Percentiles rank a stretch among this genome's conserved stretches.
Evolutionary conservation across 2,888 invertebrate species (phyloP).

Genomic region (Drosophila parthenogenetica): DNA sequence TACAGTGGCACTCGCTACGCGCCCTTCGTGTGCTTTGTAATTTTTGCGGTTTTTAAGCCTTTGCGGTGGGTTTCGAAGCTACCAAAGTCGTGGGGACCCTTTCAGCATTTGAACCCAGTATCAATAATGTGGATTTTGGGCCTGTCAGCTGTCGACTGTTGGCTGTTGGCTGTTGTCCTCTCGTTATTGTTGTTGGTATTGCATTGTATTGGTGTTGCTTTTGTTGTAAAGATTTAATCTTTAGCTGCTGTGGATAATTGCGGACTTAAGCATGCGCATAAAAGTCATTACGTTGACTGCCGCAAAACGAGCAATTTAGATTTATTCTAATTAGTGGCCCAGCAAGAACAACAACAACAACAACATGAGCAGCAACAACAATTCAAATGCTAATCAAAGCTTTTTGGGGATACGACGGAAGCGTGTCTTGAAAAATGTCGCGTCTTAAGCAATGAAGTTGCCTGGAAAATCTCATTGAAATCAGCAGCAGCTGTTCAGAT

Average conservation of each 20-base stretch:
- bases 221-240: slow-evolving; percentile 72
- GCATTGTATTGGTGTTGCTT: slow-evolving; percentile 37
- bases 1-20: slow-evolving; percentile 10
- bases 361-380: slow-evolving; percentile 32
- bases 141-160: slow-evolving; percentile 48
- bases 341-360: slow-evolving; percentile 19
- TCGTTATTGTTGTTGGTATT: slow-evolving; percentile 37
- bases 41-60: slow-evolving; percentile 73
- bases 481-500: slow-evolving; percentile 52
- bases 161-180: slow-evolving; percentile 23
- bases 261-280: slow-evolving; percentile 77
- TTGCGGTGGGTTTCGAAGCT: slow-evolving; percentile 36
- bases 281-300: slow-evolving; percentile 76
- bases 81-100: slow-evolving; percentile 4
- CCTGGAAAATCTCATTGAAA: slow-evolving; percentile 68
- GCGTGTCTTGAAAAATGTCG: slow-evolving; percentile 70
- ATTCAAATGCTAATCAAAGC: slow-evolving; percentile 75
- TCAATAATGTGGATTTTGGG: slow-evolving; percentile 73
- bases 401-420: slow-evolving; percentile 21
- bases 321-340: slow-evolving; percentile 74
- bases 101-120: slow-evolving; percentile 42
- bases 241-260: slow-evolving; percentile 77
- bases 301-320: slow-evolving; percentile 78
- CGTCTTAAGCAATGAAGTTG: slow-evolving; percentile 72
- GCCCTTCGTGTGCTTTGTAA: slow-evolving; percentile 67